A percentile compares a stretch with the other conserved stretches of the same genome.
These are phyloP conservation scores for Scophthalmus maximus DNA, from an alignment of 2,113 vertebrate species.

Conservation along the genomic window DNA sequence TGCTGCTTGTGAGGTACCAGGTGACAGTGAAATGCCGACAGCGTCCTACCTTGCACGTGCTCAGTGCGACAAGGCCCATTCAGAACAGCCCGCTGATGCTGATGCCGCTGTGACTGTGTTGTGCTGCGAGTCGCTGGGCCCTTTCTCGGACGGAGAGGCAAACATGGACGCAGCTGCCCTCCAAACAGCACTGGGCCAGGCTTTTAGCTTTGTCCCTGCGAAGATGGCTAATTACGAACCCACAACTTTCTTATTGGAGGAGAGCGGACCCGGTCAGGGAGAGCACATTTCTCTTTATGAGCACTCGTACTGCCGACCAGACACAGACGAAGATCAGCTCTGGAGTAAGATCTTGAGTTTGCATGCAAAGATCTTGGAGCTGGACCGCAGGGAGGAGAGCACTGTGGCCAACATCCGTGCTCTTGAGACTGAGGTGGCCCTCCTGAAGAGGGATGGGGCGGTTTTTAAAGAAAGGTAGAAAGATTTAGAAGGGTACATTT, in stretches of 20 bases:
- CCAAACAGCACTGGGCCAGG: constrained; percentile 30
- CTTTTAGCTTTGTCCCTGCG: constrained; percentile 46
- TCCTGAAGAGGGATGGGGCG: constrained; percentile 83
- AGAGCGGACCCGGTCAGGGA: not conserved
- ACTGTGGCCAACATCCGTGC: constrained; percentile 84
- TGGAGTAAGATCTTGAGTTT: constrained; percentile 88
- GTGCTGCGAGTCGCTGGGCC: constrained; percentile 34
- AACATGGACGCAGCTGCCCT: constrained; percentile 16
- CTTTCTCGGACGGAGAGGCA: not conserved
- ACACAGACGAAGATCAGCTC: constrained; percentile 84
- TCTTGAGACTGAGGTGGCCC: constrained; percentile 83
- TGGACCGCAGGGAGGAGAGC: constrained; percentile 86
- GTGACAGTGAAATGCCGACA: not conserved
- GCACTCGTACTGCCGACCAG: constrained; percentile 85
- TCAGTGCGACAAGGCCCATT: not conserved
- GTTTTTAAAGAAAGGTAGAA: constrained; percentile 86
- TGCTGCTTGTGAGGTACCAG: constrained; percentile 8
- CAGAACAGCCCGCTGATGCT: constrained; percentile 24
- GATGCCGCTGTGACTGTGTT: constrained; percentile 41
- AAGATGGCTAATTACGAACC: constrained; percentile 33
- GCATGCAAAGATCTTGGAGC: constrained; percentile 85
- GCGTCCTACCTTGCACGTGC: not conserved
- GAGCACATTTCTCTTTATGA: constrained; percentile 81
- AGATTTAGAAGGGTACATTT: constrained; percentile 56
- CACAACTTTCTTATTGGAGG: not conserved